These are phyloP conservation scores for Macrostomum lignano DNA, from an alignment of 1,140 invertebrate genomes.

Conservation along the genomic window DNA sequence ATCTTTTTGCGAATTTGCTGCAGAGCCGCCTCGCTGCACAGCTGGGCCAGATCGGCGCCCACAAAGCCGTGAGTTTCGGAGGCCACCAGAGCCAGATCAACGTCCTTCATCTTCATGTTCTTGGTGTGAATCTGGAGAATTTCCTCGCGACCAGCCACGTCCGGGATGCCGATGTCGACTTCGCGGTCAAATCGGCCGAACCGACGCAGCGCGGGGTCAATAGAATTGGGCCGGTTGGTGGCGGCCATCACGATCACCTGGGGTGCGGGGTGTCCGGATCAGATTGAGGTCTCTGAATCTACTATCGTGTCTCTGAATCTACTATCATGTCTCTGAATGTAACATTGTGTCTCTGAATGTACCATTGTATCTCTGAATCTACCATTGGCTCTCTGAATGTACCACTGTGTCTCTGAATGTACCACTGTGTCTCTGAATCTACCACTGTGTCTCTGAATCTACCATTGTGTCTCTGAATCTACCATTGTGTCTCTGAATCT, in stretches of 20 bases:
- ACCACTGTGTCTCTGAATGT: no score
- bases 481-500: no score
- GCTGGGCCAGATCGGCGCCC: conserved; percentile 75
- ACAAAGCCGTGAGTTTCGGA: conserved; percentile 50
- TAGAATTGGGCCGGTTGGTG: conserved; percentile 71
- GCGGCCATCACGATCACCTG: conserved; percentile 73
- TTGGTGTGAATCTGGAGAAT: conserved; percentile 52
- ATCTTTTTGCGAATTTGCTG: conserved; percentile 99
- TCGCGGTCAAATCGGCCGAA: conserved; percentile 75
- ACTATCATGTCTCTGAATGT: no score
- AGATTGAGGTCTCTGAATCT: no score
- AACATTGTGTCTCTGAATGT: no score
- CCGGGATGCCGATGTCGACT: conserved; percentile 68
- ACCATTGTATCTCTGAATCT: no score
- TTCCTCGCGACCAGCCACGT: conserved; percentile 44
- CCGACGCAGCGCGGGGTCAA: conserved; percentile 73
- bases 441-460: no score
- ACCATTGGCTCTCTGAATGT: no score
- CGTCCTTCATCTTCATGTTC: conserved; percentile 43
- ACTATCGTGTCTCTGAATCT: no score
- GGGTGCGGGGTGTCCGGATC: no score
- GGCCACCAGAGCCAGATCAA: conserved; percentile 41
- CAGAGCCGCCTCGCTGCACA: conserved; percentile 94
- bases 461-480: no score
- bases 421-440: no score